Conservation (phyloP, 2,113 vertebrate species). For the Campylorhamphus procurvoides region DNA sequence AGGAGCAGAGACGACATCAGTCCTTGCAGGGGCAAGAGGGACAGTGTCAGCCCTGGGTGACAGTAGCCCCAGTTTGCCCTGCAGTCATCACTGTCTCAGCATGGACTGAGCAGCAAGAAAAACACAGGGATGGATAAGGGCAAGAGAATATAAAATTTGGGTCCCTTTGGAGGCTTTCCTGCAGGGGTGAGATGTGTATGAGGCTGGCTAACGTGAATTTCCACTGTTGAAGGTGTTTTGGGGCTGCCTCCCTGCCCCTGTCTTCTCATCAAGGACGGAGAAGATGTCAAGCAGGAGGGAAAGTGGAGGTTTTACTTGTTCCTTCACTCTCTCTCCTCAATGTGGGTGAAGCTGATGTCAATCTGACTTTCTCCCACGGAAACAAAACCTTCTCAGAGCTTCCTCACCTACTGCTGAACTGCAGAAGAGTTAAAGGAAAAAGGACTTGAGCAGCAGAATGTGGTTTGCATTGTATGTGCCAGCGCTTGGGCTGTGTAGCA, state of each 20-base stretch:
- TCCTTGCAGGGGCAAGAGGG: neutral
- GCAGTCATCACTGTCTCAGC: neutral
- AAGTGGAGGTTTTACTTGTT: neutral
- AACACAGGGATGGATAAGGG: neutral
- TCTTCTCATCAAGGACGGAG: neutral
- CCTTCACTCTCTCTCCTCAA: rapidly evolving
- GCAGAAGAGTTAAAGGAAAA: neutral
- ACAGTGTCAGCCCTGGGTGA: neutral
- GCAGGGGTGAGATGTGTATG: rapidly evolving
- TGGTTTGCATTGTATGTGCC: neutral
- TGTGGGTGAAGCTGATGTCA: neutral
- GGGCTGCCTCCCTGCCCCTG: neutral
- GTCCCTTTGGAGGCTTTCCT: neutral
- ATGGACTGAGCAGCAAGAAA: neutral
- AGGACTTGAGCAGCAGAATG: neutral
- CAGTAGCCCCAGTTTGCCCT: neutral
- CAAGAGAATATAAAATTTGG: neutral
- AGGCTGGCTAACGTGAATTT: neutral
- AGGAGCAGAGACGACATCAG: neutral
- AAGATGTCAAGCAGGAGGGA: neutral
- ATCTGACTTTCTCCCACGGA: neutral
- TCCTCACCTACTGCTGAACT: neutral
- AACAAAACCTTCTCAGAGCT: neutral
- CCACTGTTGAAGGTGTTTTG: neutral
- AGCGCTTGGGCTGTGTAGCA: neutral